Base-by-base conservation (phyloP, 2,113 vertebrate genomes). In the Pitta sordida region DNA sequence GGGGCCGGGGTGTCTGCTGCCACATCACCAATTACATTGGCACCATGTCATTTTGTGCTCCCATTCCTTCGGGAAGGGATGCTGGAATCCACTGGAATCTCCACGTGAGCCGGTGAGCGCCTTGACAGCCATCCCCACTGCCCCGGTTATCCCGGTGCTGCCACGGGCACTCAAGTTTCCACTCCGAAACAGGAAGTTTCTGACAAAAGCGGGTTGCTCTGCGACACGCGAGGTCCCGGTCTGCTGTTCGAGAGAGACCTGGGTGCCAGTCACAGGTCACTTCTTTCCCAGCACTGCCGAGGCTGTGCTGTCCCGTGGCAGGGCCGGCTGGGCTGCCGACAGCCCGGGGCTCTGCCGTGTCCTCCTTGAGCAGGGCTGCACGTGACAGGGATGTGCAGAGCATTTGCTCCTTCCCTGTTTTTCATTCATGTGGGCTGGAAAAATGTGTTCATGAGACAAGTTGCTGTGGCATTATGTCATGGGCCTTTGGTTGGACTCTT, bases 341-440 rank as follows among this genome's bases (percentile, higher is more conserved):
- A 83, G 55, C 68, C 49, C 6, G 1, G 29, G 64, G 64, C 85
- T 86, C 14, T 69, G 88, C 90, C 6, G 26, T 0, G 11, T 59
- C 75, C 55, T 83, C 48, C 82, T 49, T 3, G 5, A 68, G 77
- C 81, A 1, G 75, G 56, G 68, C 86, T 64, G 88, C 96, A 90
- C 64, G 76, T 96, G 94, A 93, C 4, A 10, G 34, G 53, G 85
- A 36, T 96, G 86, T 77, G 89, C 83, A 21, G 60, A 94, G 92
- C 71, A 3, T 92, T 96, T 88, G 85, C 90, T 93, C 92, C 71
- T 92, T 95, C 95, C 96, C 95, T 97, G 95, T 92, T 97, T 97
- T 96, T 97, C 94, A 96, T 96, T 97, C 95, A 97, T 97, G 95
- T 43, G 92, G 92, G 94, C 96, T 97, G 96, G 95, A 97, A 96